These are phyloP conservation scores for Serinus canaria DNA, from an alignment of 2,113 vertebrate genomes.

Conservation along the genomic window DNA sequence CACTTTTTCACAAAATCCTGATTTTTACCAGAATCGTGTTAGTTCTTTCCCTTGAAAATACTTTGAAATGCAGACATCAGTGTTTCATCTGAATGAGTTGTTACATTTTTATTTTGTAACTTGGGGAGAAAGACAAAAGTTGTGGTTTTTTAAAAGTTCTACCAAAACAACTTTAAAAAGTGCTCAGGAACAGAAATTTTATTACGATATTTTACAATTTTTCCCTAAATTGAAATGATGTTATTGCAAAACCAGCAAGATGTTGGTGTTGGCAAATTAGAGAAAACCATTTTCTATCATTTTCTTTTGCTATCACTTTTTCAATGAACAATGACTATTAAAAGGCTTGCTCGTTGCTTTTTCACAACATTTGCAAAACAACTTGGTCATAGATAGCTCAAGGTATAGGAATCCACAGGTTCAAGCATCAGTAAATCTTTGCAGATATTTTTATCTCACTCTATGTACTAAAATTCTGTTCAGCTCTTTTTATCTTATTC, in stretches of 20 bases:
- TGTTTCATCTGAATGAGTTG: background rate
- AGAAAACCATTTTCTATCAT: background rate
- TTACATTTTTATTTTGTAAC: background rate
- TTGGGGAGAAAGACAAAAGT: background rate
- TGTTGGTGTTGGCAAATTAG: background rate
- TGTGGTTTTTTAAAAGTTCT: background rate
- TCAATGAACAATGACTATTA: background rate
- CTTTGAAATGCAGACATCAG: background rate
- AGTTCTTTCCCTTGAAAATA: background rate
- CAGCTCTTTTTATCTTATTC: background rate
- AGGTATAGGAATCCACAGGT: background rate
- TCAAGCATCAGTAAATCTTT: background rate
- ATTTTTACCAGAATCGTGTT: background rate
- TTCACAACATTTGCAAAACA: background rate
- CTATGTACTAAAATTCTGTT: background rate
- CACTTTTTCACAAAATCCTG: background rate
- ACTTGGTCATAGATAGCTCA: background rate
- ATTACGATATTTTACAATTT: background rate
- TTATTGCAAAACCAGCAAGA: background rate
- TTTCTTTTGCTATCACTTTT: background rate
- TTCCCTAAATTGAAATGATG: background rate
- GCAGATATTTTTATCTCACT: background rate
- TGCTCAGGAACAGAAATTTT: background rate
- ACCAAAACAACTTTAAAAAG: background rate
- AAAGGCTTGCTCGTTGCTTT: background rate